Conservation (phyloP, 1,140 invertebrate species). For the Pentalonia nigronervosa region DNA sequence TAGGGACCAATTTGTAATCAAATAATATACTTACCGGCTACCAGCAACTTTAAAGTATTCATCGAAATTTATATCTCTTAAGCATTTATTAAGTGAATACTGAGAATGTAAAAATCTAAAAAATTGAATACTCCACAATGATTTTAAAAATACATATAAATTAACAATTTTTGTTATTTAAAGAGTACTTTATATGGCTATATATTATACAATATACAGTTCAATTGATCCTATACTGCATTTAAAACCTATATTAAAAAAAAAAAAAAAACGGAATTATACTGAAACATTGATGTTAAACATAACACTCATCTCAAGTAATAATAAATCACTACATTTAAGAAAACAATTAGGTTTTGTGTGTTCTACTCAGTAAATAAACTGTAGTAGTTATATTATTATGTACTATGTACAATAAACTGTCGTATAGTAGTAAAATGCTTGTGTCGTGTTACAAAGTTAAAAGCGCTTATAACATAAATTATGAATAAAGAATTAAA, state of each 20-base stretch:
- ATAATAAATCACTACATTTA: background rate
- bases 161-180: background rate
- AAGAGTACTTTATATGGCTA: background rate
- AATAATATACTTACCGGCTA: background rate
- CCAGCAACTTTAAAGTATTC: background rate
- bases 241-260: background rate
- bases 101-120: background rate
- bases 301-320: background rate
- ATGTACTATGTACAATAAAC: background rate
- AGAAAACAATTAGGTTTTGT: background rate
- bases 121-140: background rate
- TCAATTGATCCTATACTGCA: background rate
- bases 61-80: background rate
- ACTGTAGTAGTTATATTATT: background rate
- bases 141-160: background rate
- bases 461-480: background rate
- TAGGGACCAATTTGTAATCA: background rate
- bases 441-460: background rate
- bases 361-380: background rate
- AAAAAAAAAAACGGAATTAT: background rate
- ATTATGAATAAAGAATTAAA: background rate
- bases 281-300: background rate
- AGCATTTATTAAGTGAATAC: background rate
- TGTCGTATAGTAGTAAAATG: background rate
- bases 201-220: no score